Evolutionary conservation across 2,888 invertebrate genomes (phyloP).

Genomic region (Acheta domesticus): DNA sequence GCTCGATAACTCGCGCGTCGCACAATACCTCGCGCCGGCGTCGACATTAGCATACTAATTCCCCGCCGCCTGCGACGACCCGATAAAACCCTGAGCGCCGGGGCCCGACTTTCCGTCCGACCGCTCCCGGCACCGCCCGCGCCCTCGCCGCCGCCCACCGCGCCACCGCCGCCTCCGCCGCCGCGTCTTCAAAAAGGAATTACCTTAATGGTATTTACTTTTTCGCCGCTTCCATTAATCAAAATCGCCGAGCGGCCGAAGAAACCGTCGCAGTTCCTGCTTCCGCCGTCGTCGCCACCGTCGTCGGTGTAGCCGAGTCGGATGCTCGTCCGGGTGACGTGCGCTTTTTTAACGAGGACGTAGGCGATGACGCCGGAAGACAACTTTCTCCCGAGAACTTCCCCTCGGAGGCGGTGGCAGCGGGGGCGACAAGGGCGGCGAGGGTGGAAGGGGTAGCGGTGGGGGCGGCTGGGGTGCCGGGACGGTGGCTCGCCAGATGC

Average conservation of each 20-base stretch:
- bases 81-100: neutral
- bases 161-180: neutral
- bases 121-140: neutral
- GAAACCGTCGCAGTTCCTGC: neutral
- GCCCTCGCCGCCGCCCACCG: neutral
- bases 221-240: conserved; percentile 27
- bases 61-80: conserved; percentile 8
- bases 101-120: neutral
- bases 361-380: neutral
- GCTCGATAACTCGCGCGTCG: conserved; percentile 11
- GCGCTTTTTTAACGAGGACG: neutral
- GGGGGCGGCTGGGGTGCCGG: too few species aligned
- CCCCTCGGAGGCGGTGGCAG: neutral
- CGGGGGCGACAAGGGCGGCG: neutral
- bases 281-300: neutral
- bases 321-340: neutral
- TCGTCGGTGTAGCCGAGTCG: too few species aligned
- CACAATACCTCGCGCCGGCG: conserved; percentile 9
- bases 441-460: neutral
- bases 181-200: conserved; percentile 23
- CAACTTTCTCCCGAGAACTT: neutral
- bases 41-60: conserved; percentile 18
- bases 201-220: conserved; percentile 27
- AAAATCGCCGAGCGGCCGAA: conserved; percentile 9
- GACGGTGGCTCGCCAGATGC: neutral